These are phyloP conservation scores for Carposina sasakii DNA, from an alignment of 1,140 invertebrate genomes.

Conservation along the genomic window DNA sequence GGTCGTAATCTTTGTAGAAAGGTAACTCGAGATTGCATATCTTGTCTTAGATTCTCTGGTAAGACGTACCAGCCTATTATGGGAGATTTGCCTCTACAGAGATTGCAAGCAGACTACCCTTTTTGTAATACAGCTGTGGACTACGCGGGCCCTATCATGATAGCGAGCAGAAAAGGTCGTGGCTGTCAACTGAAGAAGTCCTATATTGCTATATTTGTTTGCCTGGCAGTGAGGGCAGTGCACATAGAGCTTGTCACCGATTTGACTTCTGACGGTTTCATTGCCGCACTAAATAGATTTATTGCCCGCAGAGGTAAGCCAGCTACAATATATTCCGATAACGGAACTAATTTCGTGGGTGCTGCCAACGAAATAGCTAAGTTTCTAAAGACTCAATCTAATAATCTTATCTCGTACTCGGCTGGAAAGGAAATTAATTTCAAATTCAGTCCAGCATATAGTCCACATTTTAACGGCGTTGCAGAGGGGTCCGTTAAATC, in stretches of 20 bases:
- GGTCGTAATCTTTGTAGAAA: slow-evolving; percentile 18
- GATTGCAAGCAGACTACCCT: slow-evolving; percentile 5
- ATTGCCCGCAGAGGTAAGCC: slow-evolving; percentile 7
- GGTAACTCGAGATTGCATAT: slow-evolving; percentile 7
- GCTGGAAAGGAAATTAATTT: background rate
- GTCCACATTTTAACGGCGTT: slow-evolving; percentile 17
- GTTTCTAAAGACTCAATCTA: background rate
- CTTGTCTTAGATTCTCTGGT: slow-evolving; percentile 10
- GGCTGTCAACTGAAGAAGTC: slow-evolving; percentile 8
- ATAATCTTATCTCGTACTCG: background rate
- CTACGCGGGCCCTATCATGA: slow-evolving; percentile 9
- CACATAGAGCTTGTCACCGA: slow-evolving; percentile 14
- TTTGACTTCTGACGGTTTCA: slow-evolving; percentile 1
- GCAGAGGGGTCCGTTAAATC: slow-evolving; percentile 17
- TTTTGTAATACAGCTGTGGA: slow-evolving; percentile 8
- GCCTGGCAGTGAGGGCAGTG: slow-evolving; percentile 8
- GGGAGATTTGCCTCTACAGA: slow-evolving; percentile 5
- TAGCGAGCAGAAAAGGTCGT: slow-evolving; percentile 8
- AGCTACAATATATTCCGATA: slow-evolving; percentile 6
- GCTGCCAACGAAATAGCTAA: slow-evolving; percentile 7
- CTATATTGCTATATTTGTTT: slow-evolving; percentile 14
- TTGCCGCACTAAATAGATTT: slow-evolving; percentile 11
- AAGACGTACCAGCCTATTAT: slow-evolving; percentile 12
- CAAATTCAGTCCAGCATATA: slow-evolving; percentile 5
- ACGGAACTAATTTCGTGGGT: slow-evolving; percentile 11